Evolutionary conservation across 2,888 invertebrate genomes (phyloP).

Genomic region (Pogonocherus hispidulus): DNA sequence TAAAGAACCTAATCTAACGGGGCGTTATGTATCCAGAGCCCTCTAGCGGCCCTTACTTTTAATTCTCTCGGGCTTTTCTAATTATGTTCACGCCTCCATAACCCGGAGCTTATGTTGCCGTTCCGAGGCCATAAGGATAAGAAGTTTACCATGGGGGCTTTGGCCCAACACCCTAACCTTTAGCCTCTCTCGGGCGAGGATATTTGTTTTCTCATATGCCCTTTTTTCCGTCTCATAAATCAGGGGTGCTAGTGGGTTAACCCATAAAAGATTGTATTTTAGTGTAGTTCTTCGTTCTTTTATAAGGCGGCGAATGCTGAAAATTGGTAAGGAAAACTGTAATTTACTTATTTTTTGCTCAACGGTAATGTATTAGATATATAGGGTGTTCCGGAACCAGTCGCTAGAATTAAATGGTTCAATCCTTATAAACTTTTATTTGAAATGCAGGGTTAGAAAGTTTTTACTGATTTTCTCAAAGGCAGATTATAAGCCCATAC

Average conservation of each 20-base stretch:
- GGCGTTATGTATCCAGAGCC: neutral
- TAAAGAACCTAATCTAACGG: neutral
- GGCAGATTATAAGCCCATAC: too few species aligned
- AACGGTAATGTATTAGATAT: too few species aligned
- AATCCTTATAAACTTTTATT: too few species aligned
- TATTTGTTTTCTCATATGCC: neutral
- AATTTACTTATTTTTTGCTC: too few species aligned
- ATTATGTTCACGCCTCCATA: neutral
- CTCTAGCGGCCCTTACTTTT: slow-evolving; percentile 6
- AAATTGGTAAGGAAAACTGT: too few species aligned
- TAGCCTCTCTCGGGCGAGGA: neutral
- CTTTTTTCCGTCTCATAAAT: neutral
- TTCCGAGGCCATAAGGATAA: neutral
- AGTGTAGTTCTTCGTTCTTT: too few species aligned
- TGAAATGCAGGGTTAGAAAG: too few species aligned
- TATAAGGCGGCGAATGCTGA: too few species aligned
- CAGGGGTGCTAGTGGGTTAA: neutral
- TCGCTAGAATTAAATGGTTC: too few species aligned
- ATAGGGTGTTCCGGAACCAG: too few species aligned
- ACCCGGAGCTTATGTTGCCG: neutral
- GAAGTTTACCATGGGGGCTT: neutral
- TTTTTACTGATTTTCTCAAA: too few species aligned
- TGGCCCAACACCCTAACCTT: neutral
- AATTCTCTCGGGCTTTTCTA: neutral
- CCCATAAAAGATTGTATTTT: too few species aligned